Conservation (phyloP, 2,797 vertebrate species). For the Aldrovandia affinis region DNA sequence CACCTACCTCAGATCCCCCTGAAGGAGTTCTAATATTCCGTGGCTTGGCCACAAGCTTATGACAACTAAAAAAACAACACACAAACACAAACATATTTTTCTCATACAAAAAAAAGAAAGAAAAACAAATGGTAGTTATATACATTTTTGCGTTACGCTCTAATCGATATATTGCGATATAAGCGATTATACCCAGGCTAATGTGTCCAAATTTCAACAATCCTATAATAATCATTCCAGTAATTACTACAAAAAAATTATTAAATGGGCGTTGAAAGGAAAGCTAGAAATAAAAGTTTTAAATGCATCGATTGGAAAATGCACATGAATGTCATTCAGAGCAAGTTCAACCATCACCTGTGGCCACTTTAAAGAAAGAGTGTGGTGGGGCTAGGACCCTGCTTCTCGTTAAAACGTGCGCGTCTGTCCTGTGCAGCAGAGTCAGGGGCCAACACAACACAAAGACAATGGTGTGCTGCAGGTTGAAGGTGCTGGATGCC, state of each 20-base stretch:
- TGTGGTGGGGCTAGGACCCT: constrained; percentile 14
- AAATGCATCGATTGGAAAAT: constrained; percentile 58
- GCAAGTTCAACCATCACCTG: constrained; percentile 54
- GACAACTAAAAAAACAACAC: constrained; percentile 51
- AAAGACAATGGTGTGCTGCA: constrained; percentile 45
- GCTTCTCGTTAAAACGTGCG: constrained; percentile 34
- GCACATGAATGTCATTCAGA: constrained; percentile 40
- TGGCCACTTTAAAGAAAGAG: constrained; percentile 42
- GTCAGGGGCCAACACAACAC: constrained; percentile 26
- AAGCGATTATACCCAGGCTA: constrained; percentile 63
- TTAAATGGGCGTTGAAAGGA: constrained; percentile 50
- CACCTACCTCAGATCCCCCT: constrained; percentile 45
- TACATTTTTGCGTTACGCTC: constrained; percentile 57
- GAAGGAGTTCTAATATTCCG: constrained; percentile 52
- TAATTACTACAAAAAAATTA: constrained; percentile 54
- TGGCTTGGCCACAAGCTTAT: constrained; percentile 60
- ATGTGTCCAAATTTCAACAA: constrained; percentile 62
- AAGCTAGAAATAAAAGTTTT: constrained; percentile 48
- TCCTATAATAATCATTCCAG: constrained; percentile 58
- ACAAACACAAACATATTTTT: constrained; percentile 52
- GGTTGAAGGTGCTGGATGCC: constrained; percentile 38
- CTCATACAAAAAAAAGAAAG: constrained; percentile 49
- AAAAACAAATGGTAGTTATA: constrained; percentile 49
- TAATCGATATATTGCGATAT: constrained; percentile 50
- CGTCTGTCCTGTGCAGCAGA: constrained; percentile 30